A percentile compares a stretch with the other conserved stretches of the same genome.
Conservation (phyloP, 2,888 invertebrate species). For the Molorchus minor region DNA sequence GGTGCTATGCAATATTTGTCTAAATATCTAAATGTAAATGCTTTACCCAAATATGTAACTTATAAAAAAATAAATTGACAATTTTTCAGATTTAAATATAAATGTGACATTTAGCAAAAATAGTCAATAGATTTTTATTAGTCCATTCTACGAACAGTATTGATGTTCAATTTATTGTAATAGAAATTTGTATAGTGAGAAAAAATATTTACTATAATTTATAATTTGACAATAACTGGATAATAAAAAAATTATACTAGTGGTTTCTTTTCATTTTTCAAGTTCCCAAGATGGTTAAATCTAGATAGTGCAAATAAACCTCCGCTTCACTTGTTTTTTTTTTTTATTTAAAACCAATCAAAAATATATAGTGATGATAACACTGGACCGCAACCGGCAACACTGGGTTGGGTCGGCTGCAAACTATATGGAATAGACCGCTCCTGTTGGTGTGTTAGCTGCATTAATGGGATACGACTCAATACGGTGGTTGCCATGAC, state of each 20-base stretch:
- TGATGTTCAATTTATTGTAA: conserved; percentile 36
- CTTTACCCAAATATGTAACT: not conserved
- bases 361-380: no score
- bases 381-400: no score
- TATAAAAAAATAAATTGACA: conserved; percentile 8
- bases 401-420: no score
- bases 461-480: no score
- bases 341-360: no score
- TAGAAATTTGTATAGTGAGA: conserved; percentile 42
- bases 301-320: no score
- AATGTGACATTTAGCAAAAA: not conserved
- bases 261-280: conserved; percentile 3
- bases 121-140: conserved; percentile 13
- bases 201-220: conserved; percentile 40
- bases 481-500: no score
- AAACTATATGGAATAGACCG: no score
- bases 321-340: no score
- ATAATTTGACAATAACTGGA: conserved; percentile 45
- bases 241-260: conserved; percentile 28
- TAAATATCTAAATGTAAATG: not conserved
- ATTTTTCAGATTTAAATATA: conserved; percentile 7
- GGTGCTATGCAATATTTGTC: no score
- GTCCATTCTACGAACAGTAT: conserved; percentile 33
- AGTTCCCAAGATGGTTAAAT: not conserved
- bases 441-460: no score